phyloP scores from a whole-genome alignment of 2,888 invertebrate genomes.

The Conops quadrifasciatus region DNA sequence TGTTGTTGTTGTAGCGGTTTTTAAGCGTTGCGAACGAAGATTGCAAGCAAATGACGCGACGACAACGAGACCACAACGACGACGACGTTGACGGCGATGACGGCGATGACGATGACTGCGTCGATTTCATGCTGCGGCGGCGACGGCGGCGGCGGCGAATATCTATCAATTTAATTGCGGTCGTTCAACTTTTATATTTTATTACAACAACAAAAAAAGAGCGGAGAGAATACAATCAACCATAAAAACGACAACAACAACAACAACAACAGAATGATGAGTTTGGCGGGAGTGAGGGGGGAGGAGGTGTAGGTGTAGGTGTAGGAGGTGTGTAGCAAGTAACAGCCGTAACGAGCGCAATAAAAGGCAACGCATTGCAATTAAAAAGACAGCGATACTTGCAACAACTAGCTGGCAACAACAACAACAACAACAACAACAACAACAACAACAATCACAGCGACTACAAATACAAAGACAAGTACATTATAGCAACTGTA shows the following conservation, averaged over 20 bases:
- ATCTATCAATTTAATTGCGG: slow-evolving; percentile 9
- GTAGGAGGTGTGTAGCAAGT: background rate
- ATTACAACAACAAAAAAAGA: slow-evolving; percentile 5
- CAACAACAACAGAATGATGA: background rate
- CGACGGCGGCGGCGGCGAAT: slow-evolving; percentile 3
- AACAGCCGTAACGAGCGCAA: background rate
- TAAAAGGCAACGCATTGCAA: background rate
- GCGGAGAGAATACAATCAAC: background rate
- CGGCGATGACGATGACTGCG: background rate
- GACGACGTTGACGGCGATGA: background rate
- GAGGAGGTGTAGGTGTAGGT: background rate
- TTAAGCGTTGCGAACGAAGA: too few relatives aligned
- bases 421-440: slow-evolving; percentile 19
- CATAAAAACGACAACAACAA: slow-evolving; percentile 1
- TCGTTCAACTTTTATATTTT: slow-evolving; percentile 12
- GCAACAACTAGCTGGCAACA: too few relatives aligned
- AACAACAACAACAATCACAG: background rate
- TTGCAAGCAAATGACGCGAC: too few relatives aligned
- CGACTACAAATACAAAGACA: slow-evolving; percentile 3
- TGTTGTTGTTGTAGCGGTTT: background rate
- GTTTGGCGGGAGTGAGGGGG: too few relatives aligned
- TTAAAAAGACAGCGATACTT: slow-evolving; percentile 18
- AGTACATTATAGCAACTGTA: background rate
- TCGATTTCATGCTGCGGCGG: background rate
- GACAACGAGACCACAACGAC: too few relatives aligned